phyloP scores from a whole-genome alignment of 1,140 invertebrate genomes.

The Chrysoperla carnea region DNA sequence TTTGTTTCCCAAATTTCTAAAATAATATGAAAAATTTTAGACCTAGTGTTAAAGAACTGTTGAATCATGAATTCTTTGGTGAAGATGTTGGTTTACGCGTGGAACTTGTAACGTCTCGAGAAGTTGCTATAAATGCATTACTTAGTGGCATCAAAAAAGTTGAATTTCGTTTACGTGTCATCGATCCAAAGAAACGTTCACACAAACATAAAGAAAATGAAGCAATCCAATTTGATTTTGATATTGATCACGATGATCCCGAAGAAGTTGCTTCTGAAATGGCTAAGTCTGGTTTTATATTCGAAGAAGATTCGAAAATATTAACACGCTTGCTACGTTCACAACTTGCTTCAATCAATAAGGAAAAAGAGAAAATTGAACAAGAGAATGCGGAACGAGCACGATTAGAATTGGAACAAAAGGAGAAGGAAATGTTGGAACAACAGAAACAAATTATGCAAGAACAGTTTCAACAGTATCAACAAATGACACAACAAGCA shows the following conservation, averaged over 20 bases:
- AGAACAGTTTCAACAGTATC: constrained; percentile 22
- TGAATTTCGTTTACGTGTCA: constrained; percentile 81
- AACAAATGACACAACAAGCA: constrained; percentile 19
- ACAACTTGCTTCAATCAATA: constrained; percentile 46
- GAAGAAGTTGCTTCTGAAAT: constrained; percentile 94
- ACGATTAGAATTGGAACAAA: constrained; percentile 4
- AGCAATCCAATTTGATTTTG: constrained; percentile 98
- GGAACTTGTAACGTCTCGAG: constrained; percentile 69
- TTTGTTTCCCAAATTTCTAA: too few species aligned
- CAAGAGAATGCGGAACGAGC: constrained; percentile 23
- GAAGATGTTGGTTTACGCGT: constrained; percentile 89
- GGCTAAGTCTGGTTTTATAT: constrained; percentile 77
- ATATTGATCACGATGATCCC: constrained; percentile 80
- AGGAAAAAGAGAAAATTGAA: constrained; percentile 40
- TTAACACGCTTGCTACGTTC: constrained; percentile 77
- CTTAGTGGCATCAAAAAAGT: constrained; percentile 36
- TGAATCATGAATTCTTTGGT: constrained; percentile 94
- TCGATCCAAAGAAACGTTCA: constrained; percentile 92
- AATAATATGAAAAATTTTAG: constrained; percentile 22
- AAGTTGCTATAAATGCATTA: constrained; percentile 29
- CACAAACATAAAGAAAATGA: constrained; percentile 98
- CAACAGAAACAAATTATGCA: constrained; percentile 39
- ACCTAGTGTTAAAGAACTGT: constrained; percentile 82
- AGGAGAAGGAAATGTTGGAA: constrained; percentile 11
- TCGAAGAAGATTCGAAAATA: constrained; percentile 78